These are phyloP conservation scores for Nixonia krombeini DNA, from an alignment of 1,140 invertebrate species.

Conservation along the genomic window DNA sequence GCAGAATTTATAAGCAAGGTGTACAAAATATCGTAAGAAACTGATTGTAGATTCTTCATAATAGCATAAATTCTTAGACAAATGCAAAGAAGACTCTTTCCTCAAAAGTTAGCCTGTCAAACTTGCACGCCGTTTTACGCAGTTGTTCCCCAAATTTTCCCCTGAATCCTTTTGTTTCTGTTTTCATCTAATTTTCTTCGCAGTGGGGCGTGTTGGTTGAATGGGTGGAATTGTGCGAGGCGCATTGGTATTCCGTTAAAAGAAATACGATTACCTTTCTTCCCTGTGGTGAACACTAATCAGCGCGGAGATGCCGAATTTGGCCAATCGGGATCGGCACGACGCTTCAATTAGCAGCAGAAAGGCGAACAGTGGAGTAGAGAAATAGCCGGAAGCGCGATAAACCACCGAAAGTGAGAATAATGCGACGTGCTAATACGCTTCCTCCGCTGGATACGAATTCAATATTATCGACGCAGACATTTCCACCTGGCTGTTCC, in stretches of 20 bases:
- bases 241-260: slow-evolving; percentile 57
- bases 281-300: slow-evolving; percentile 46
- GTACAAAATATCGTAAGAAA: too few relatives aligned
- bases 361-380: slow-evolving; percentile 22
- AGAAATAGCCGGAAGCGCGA: slow-evolving; percentile 20
- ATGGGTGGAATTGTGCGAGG: slow-evolving; percentile 11
- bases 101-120: too few relatives aligned
- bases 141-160: slow-evolving; percentile 23
- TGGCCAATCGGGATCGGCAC: slow-evolving; percentile 32
- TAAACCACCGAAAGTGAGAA: slow-evolving; percentile 32
- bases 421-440: slow-evolving; percentile 21
- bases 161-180: slow-evolving; percentile 19
- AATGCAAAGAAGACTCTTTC: too few relatives aligned
- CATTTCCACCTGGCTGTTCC: slow-evolving; percentile 1
- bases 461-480: slow-evolving; percentile 17
- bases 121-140: not conserved
- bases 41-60: too few relatives aligned
- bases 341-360: slow-evolving; percentile 38
- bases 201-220: slow-evolving; percentile 27
- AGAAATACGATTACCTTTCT: slow-evolving; percentile 59
- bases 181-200: slow-evolving; percentile 54
- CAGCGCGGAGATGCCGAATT: slow-evolving; percentile 17
- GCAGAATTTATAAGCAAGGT: too few relatives aligned
- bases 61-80: too few relatives aligned
- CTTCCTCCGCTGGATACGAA: slow-evolving; percentile 10